These are phyloP conservation scores for Rhinolophus ferrumequinum DNA, from an alignment of 2,113 vertebrate genomes.

Conservation along the genomic window DNA sequence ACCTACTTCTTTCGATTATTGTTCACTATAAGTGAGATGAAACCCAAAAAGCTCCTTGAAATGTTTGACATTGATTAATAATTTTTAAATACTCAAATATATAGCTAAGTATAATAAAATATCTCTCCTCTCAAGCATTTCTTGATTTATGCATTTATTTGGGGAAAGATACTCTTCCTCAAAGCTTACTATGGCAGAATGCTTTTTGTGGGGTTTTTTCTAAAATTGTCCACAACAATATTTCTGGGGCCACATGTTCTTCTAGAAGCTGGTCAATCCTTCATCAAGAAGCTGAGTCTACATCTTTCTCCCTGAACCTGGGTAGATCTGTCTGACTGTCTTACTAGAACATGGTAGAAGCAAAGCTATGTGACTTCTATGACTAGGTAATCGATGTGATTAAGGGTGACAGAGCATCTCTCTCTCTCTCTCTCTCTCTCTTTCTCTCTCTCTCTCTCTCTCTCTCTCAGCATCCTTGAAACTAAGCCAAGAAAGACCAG, in stretches of 20 bases:
- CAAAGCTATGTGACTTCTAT: neutral
- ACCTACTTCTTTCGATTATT: constrained; percentile 18
- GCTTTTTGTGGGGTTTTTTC: neutral
- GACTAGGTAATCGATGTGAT: neutral
- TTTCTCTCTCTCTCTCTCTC: neutral
- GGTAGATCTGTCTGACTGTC: neutral
- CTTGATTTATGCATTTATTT: neutral
- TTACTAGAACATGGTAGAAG: neutral
- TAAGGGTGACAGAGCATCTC: neutral
- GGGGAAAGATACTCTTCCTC: neutral
- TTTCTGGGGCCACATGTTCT: neutral
- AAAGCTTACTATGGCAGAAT: neutral
- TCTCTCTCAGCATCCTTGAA: neutral
- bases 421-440: neutral
- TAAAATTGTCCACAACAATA: neutral
- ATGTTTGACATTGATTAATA: constrained; percentile 48
- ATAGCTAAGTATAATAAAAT: neutral
- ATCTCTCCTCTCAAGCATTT: neutral
- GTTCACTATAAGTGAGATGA: constrained; percentile 46
- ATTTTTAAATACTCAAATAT: neutral
- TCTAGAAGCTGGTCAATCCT: neutral
- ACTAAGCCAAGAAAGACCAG: neutral
- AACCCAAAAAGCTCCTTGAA: neutral
- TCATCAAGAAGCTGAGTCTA: neutral
- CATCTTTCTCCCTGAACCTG: neutral